Conservation (phyloP, 2,113 vertebrate species). For the Edolisoma coerulescens region DNA sequence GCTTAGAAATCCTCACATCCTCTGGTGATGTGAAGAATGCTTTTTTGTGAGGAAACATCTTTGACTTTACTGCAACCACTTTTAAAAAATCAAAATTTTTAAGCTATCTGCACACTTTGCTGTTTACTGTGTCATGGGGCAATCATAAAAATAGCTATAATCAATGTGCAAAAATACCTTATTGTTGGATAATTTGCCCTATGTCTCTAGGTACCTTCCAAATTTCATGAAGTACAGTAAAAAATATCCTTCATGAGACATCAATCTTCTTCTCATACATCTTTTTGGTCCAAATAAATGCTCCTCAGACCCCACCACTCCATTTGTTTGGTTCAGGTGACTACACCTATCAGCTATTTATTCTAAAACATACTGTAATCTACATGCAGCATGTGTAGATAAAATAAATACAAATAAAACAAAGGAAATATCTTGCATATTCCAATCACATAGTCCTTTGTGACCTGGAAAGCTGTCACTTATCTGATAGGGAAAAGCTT, state of each 20-base stretch:
- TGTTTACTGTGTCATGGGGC: fast-evolving
- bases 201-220: not conserved
- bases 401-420: not conserved
- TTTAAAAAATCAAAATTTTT: not conserved
- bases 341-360: not conserved
- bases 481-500: not conserved
- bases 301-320: not conserved
- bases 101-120: not conserved
- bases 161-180: not conserved
- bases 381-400: not conserved
- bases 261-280: not conserved
- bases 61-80: not conserved
- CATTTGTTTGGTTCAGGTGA: not conserved
- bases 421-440: not conserved
- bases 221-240: not conserved
- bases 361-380: not conserved
- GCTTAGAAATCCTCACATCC: not conserved
- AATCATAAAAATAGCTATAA: not conserved
- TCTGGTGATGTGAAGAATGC: not conserved
- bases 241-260: not conserved
- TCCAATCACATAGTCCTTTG: not conserved
- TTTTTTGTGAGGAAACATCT: not conserved
- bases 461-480: not conserved
- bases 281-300: not conserved
- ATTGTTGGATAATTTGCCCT: not conserved